Base-by-base conservation (phyloP, 2,113 vertebrate species). In the Pipra filicauda region DNA sequence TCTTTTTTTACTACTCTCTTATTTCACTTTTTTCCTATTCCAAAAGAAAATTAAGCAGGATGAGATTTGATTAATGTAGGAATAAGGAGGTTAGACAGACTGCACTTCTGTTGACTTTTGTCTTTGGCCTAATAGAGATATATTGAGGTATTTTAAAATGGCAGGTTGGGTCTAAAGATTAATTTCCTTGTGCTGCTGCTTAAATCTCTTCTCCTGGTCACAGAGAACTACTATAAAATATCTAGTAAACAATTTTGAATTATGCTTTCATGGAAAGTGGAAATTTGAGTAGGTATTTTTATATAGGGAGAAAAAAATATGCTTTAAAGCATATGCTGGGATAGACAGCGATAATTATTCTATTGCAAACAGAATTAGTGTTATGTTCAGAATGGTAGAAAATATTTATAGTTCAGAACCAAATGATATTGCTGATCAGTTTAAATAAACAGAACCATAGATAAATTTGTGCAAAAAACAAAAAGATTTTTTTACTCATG, bases 31-130 rank as follows among this genome's bases (percentile, higher is more conserved):
- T 91, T 95, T 91, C 91, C 37, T 77, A 59, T 95, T 91, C 78
- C 81, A 85, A 80, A 82, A 51, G 75, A 93, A 81, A 92, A 71
- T 75, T 65, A 84, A 86, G n/a, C 52, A 72, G 52, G 66, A 87
- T 95, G 83, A 83, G 76, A 78, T 84, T 55, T 96, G 93, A 96
- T 97, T 91, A 89, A 93, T 95, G 76, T 71, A 93, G 85, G 66
- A 94, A 91, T 72, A 96, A 86, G 93, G 88, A 93, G 95, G 72
- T 84, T 93, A 81, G 76, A 72, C 82, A 95, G 90, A 86, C 92
- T 93, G 79, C 75, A 93, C 82, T 94, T 97, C 72, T 96, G 88
- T 93, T 97, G 88, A 93, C 96, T 96, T 95, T 94, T 96, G 93
- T 80, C 92, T 95, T 94, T 61, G 37, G 65, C 54, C 79, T 97